These are phyloP conservation scores for Thereva nobilitata DNA, from an alignment of 2,888 invertebrate species.

Conservation along the genomic window DNA sequence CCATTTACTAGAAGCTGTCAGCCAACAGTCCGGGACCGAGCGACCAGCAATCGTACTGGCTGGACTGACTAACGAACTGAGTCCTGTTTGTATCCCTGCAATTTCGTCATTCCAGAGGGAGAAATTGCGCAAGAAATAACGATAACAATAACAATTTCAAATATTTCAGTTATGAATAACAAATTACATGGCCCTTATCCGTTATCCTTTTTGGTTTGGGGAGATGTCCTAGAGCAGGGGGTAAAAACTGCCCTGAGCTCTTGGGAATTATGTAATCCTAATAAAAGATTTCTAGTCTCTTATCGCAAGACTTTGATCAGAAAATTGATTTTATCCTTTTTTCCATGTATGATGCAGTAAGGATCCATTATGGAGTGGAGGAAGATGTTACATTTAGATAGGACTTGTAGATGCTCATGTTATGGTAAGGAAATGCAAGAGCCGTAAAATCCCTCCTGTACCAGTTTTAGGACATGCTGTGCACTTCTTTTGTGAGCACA, in stretches of 20 bases:
- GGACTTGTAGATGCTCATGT: constrained; percentile 27
- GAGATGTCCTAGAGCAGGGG: constrained; percentile 11
- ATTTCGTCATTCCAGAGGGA: constrained; percentile 11
- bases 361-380: constrained; percentile 9
- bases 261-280: constrained; percentile 37
- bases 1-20: constrained; percentile 9
- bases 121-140: constrained; percentile 5
- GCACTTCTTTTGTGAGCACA: constrained; percentile 36
- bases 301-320: constrained; percentile 37
- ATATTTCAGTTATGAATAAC: constrained; percentile 43
- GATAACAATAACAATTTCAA: constrained; percentile 34
- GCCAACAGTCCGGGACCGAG: constrained; percentile 5
- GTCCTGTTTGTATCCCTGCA: neutral
- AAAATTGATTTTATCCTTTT: constrained; percentile 40
- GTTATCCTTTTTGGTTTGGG: constrained; percentile 15
- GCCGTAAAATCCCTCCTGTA: constrained; percentile 2
- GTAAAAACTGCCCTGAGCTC: constrained; percentile 15
- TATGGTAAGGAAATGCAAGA: constrained; percentile 12
- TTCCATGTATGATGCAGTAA: constrained; percentile 8
- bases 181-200: constrained; percentile 42
- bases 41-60: neutral
- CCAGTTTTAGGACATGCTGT: constrained; percentile 32
- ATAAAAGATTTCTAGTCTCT: constrained; percentile 31
- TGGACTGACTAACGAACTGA: constrained; percentile 11
- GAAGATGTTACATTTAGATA: constrained; percentile 1